Base-by-base conservation (phyloP, 2,888 invertebrate species). In the Ophion obscuratus region DNA sequence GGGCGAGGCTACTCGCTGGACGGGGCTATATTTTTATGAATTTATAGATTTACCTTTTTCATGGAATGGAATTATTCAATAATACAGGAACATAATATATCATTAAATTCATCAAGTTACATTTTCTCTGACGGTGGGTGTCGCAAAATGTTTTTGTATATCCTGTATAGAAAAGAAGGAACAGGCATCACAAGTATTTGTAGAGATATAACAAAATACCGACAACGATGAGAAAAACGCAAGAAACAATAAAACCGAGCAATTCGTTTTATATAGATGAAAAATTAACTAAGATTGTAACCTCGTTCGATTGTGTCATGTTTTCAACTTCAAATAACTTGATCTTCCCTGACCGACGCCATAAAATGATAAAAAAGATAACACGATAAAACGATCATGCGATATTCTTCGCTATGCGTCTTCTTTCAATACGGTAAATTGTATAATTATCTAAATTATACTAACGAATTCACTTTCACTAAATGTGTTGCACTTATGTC, bases 131-230 rank as follows among this genome's bases (percentile, higher is more conserved):
- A 64, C 24, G 64, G 27, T 24, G 27, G 64, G 64, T 27, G 27
- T 64, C 27, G 64, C 64, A 64, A 64, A 64, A 64, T 64, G 64
- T 64, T 11, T 64, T 64, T n/a, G n/a, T n/a, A n/a, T n/a, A n/a
- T n/a, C n/a, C n/a, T n/a, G n/a, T n/a, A n/a, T n/a, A n/a, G n/a
- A 31, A 31, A 31, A 31, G 31, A 31, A 31, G 31, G 31, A 31
- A 31, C 67, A 67, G 36, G 31, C 36, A 17, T 67, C 40, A 11
- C n/a, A 67, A 67, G 36, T 67, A 67, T 67, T 36, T 36, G 36
- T 67, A 67, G 67, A 62, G 62, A 20, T 62, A 20, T 62, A 7
- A 20, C 24, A 62, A 62, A 62, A 20, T 62, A 62, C 24, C 62
- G 24, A n/a, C n/a, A 62, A 62, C 62, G 62, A 62, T 62, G 20